Percentiles rank a stretch among this genome's conserved stretches.
These are phyloP conservation scores for Synchiropus splendidus DNA, from an alignment of 2,113 vertebrate genomes.

Conservation along the genomic window DNA sequence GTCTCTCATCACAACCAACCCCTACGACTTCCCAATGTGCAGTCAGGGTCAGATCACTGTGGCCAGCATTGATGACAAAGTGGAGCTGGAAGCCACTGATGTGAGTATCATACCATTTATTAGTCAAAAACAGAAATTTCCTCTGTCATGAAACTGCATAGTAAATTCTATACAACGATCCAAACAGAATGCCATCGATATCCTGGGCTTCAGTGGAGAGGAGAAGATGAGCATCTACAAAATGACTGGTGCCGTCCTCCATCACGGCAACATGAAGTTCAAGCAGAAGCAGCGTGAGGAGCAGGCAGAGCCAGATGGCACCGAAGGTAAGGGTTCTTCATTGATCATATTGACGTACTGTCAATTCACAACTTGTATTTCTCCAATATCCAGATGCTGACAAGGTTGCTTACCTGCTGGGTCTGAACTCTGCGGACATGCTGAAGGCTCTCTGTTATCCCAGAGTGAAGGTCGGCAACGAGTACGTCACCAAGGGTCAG, in stretches of 20 bases:
- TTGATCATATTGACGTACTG: too few relatives aligned
- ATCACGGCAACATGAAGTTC: constrained; percentile 77
- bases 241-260: constrained; percentile 55
- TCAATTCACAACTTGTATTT: background rate
- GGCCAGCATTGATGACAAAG: constrained; percentile 53
- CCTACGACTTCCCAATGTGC: constrained; percentile 58
- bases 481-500: constrained; percentile 52
- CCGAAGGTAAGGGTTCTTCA: constrained; percentile 51
- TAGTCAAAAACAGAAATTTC: too few relatives aligned
- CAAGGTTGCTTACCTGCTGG: constrained; percentile 51
- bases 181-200: constrained; percentile 59
- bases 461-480: constrained; percentile 54
- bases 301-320: constrained; percentile 68
- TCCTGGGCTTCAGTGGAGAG: constrained; percentile 52
- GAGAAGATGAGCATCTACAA: constrained; percentile 62
- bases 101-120: too few relatives aligned
- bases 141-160: too few relatives aligned
- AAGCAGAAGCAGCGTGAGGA: constrained; percentile 87
- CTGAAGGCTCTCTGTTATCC: constrained; percentile 54
- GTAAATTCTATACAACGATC: too few relatives aligned
- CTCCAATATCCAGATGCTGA: constrained; percentile 32
- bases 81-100: constrained; percentile 55
- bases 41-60: constrained; percentile 61
- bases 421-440: constrained; percentile 57
- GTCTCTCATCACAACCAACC: constrained; percentile 58